Conservation (phyloP, 2,113 vertebrate species). For the Macrotis lagotis region DNA sequence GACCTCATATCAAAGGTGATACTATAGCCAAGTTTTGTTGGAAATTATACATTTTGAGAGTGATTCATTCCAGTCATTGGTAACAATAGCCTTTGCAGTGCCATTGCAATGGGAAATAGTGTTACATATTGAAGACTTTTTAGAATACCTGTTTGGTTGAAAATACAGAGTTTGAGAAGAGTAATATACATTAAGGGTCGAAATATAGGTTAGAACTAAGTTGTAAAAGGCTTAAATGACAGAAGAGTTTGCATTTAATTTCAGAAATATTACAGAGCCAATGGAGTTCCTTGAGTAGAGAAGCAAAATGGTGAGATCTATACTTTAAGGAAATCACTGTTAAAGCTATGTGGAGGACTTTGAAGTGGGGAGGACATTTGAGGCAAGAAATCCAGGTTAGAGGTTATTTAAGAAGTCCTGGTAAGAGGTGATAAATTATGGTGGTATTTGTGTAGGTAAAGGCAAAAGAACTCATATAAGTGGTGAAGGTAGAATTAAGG, state of each 20-base stretch:
- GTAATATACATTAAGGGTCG: background rate
- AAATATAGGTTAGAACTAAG: background rate
- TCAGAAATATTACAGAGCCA: background rate
- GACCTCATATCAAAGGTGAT: background rate
- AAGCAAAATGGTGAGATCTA: background rate
- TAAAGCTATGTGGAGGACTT: background rate
- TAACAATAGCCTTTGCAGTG: background rate
- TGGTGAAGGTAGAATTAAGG: no score
- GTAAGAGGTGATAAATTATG: no score
- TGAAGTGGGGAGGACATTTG: background rate
- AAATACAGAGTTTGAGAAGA: background rate
- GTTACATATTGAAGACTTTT: background rate
- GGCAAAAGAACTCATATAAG: no score
- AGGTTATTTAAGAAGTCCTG: no score
- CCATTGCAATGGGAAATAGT: background rate
- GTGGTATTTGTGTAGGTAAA: no score
- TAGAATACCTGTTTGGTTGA: background rate
- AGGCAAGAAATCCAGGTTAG: no score
- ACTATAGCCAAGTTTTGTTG: background rate
- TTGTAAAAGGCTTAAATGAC: background rate
- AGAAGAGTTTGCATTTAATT: background rate
- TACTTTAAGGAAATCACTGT: background rate
- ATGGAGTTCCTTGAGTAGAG: background rate
- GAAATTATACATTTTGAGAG: background rate
- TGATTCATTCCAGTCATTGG: background rate